Base-by-base conservation (phyloP, 1,140 invertebrate genomes). In the Drosophila suzukii region DNA sequence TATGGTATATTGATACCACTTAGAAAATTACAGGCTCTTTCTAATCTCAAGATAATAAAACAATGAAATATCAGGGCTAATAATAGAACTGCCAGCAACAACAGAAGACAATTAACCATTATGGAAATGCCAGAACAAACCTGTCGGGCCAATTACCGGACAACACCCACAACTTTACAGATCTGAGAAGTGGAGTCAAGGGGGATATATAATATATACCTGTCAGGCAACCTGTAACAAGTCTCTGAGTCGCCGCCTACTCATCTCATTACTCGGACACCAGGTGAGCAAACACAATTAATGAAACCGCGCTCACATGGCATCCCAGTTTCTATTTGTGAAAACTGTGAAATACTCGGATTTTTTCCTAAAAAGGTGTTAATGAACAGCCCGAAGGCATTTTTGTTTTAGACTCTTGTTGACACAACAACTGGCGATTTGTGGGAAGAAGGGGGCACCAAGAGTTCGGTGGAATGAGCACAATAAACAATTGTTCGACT, bases 341-440 rank as follows among this genome's bases (percentile, higher is more conserved):
- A 77, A 76, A 75, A 44, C 70, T 85, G 82, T 85, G 71, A 82
- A 82, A 76, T 79, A 63, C 71, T 58, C 61, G 50, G 41, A 43
- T 50, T 11, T 60, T 60, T 62, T 38, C 56, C 60, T 62, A 62
- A 88, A 83, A 83, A 86, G 83, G 83, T 86, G 83, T 86, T 86
- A 86, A 86, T 86, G 83, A 86, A 86, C 76, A 53, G 72, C 83
- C 72, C 75, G 76, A 79, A 79, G 83, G 83, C 75, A 89, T 76
- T 86, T 88, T 79, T 67, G 72, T 66, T 75, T 86, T 68, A 78
- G 71, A 79, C 76, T 73, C 79, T 63, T 88, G 84, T 88, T 88
- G 83, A 88, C 83, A 88, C 72, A 68, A 36, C 65, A 88, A 72
- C 76, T 68, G 66, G 57, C 50, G 39, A 88, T 70, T 63, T 82